Base-by-base conservation (phyloP, 2,113 vertebrate genomes). In the Edolisoma coerulescens region DNA sequence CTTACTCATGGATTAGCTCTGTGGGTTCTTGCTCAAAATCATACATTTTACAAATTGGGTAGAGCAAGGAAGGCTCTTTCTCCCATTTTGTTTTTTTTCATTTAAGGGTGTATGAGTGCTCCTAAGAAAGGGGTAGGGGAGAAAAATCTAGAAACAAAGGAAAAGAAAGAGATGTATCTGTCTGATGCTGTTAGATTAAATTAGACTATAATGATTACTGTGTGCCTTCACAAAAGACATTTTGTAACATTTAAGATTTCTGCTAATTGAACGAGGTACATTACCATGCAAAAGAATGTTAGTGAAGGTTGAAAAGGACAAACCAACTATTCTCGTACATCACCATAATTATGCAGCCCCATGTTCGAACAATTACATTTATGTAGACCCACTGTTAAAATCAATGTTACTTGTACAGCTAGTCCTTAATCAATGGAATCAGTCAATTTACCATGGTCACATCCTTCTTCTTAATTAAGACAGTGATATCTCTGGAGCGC, bases 401-500 rank as follows among this genome's bases (percentile, higher is more conserved):
- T 99, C 99, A 98, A 99, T 99, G 98, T 98, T 98, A 98, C 98
- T 99, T 98, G 98, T 98, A 98, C 98, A 98, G 98, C 98, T 98
- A 98, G 98, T 98, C 98, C 97, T 98, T 98, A 98, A 99, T 99
- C 99, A 98, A 99, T 99, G 98, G 96, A 98, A 98, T 98, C 98
- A 98, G 98, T 99, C 98, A 98, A 99, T 99, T 98, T 98, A 98
- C 97, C 97, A 97, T 97, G 98, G 98, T 98, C 98, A 98, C 98
- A 98, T 99, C 98, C 98, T 98, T 98, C 98, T 98, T 98, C 98
- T 98, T 99, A 99, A 99, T 99, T 98, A 99, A 99, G 98, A 99
- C 98, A 99, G 98, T 98, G 98, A 99, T 98, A 99, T 99, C 98
- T 98, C 97, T 97, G 96, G 97, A 98, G 98, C 98, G 60, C 97